These are phyloP conservation scores for Lucinisca nassula DNA, from an alignment of 2,888 invertebrate species.

Conservation along the genomic window DNA sequence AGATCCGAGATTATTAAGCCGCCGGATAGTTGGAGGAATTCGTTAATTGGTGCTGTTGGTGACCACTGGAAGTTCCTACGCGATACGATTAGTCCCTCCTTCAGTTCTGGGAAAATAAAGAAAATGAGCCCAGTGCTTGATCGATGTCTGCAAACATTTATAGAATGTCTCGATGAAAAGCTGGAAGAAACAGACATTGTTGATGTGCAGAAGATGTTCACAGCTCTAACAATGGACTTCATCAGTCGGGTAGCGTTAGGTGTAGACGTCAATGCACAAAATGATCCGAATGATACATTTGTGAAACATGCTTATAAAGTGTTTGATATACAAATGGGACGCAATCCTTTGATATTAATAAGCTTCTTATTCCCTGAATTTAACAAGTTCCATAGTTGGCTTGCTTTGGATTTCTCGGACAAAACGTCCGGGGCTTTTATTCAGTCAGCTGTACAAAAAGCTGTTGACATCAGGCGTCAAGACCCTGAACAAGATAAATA, in stretches of 20 bases:
- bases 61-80: conserved; percentile 68
- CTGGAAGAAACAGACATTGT: conserved; percentile 21
- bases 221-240: conserved; percentile 69
- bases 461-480: conserved; percentile 42
- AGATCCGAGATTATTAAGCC: conserved; percentile 31
- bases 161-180: conserved; percentile 34
- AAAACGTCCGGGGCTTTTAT: conserved; percentile 51
- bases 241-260: conserved; percentile 70
- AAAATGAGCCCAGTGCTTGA: conserved; percentile 58
- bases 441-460: conserved; percentile 36
- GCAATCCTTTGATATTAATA: conserved; percentile 29
- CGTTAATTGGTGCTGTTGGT: conserved; percentile 46
- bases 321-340: conserved; percentile 1
- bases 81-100: conserved; percentile 33
- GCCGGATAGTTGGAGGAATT: conserved; percentile 28
- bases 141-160: conserved; percentile 46
- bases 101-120: conserved; percentile 60
- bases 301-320: conserved; percentile 63
- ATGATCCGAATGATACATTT: conserved; percentile 62
- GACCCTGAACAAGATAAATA: not conserved
- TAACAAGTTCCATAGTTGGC: not conserved
- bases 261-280: conserved; percentile 69
- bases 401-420: conserved; percentile 23
- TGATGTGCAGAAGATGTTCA: conserved; percentile 50
- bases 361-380: conserved; percentile 58